These are phyloP conservation scores for Clupea harengus DNA, from an alignment of 2,113 vertebrate genomes.

Conservation along the genomic window DNA sequence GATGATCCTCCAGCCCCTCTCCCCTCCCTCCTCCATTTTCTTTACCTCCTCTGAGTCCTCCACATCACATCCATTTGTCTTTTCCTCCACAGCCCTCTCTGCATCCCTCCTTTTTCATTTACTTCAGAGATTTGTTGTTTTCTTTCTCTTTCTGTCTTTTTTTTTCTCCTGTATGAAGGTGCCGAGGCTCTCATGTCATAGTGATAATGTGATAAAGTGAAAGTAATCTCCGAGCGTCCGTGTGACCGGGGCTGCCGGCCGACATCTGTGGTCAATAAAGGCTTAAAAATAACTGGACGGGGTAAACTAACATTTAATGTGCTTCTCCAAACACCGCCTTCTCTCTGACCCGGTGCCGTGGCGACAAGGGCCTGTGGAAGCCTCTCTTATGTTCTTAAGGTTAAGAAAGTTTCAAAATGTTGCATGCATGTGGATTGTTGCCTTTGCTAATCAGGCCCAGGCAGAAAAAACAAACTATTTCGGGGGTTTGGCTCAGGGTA, in stretches of 20 bases:
- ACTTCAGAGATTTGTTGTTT: neutral
- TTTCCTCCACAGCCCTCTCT: neutral
- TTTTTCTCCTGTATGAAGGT: neutral
- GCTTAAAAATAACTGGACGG: conserved; percentile 72
- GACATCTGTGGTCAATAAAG: conserved; percentile 75
- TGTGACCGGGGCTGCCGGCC: conserved; percentile 47
- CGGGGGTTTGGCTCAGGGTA: conserved; percentile 65
- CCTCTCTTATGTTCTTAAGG: conserved; percentile 67
- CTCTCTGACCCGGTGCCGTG: conserved; percentile 69
- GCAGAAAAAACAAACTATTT: conserved; percentile 73
- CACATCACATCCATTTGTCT: neutral
- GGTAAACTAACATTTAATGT: conserved; percentile 76
- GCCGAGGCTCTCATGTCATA: conserved; percentile 40
- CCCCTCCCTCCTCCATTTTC: neutral
- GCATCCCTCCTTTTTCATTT: neutral
- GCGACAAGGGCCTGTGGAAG: conserved; percentile 69
- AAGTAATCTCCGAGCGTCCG: conserved; percentile 54
- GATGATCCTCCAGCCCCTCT: neutral
- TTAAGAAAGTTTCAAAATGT: conserved; percentile 66
- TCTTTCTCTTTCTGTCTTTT: neutral
- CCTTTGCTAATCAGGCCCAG: conserved; percentile 74
- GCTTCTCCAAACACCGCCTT: conserved; percentile 69
- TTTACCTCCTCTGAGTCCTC: neutral
- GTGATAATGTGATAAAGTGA: conserved; percentile 54
- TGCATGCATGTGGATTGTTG: conserved; percentile 69